Evolutionary conservation across 2,888 invertebrate genomes (phyloP), one percentile per base, ranked within the genome.

Genomic region (Halictus quadricinctus): DNA sequence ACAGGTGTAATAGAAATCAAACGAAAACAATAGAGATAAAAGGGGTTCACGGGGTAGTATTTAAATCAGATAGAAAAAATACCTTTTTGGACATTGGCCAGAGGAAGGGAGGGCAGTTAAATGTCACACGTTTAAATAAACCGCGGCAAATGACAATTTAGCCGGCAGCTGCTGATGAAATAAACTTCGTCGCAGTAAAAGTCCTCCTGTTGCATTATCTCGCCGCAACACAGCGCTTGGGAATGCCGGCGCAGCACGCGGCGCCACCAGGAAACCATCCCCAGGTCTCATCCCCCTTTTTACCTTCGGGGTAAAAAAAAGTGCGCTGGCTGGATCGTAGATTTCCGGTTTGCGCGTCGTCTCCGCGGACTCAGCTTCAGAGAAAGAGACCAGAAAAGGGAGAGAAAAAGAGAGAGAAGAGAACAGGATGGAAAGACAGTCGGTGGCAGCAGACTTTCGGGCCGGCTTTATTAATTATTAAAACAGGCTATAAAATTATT

Each of bases 401-500:
- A 36, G 36, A 36, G 4, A 12, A 12, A 36, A 0, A 4, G 25
- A 8, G 41, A 21, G 21, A 21, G 29, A 1, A 2, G 12, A 15
- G 21, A 10, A 12, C 12, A 25, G 18, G 12, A 18, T n/a, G 41
- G 66, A 29, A 25, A 64, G 54, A 76, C 41, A 41, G 82, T 72
- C 29, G 48, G 58, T 36, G 36, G 72, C 70, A 3, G 75, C 72
- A 66, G 75, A 76, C 77, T 84, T 79, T 79, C 41, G 76, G 75
- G 43, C 46, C 64, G 64, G 86, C 82, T 89, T 84, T 88, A 91
- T 91, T 90, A 91, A 91, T 91, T 91, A 91, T 91, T 90, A 91
- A 91, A 91, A 87, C 91, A 81, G 91, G 84, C 90, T 87, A 87
- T 88, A 88, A 90, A 90, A 90, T 91, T 90, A 90, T 91, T 91